Evolutionary conservation across 2,113 vertebrate species (phyloP).

Genomic region (Ciconia stormi): DNA sequence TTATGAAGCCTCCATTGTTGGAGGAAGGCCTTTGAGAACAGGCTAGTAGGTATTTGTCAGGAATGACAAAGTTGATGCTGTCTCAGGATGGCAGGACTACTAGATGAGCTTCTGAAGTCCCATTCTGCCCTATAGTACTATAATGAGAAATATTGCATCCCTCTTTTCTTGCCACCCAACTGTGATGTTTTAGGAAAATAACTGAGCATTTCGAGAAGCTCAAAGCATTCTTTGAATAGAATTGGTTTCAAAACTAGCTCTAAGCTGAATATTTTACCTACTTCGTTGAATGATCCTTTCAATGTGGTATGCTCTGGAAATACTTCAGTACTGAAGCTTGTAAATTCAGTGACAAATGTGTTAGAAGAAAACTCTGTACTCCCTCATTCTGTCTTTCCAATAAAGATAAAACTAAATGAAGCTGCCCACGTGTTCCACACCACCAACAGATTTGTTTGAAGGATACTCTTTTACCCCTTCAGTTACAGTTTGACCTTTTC

Average conservation of each 20-base stretch:
- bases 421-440: not conserved
- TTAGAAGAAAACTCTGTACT: not conserved
- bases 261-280: not conserved
- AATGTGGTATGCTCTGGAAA: not conserved
- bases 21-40: not conserved
- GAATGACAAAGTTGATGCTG: not conserved
- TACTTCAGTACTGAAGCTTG: not conserved
- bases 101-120: not conserved
- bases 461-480: not conserved
- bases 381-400: not conserved
- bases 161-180: not conserved
- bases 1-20: not conserved
- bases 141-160: not conserved
- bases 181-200: not conserved
- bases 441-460: not conserved
- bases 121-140: not conserved
- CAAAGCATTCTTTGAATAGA: slow-evolving; percentile 27
- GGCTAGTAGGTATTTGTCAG: not conserved
- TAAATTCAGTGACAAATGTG: not conserved
- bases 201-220: not conserved
- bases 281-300: not conserved
- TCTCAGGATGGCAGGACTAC: not conserved
- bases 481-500: not conserved
- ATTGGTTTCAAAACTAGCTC: slow-evolving; percentile 5
- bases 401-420: not conserved